Evolutionary conservation across 2,797 vertebrate genomes (phyloP), one percentile per base, ranked within the genome.

Genomic region (Fringilla coelebs): DNA sequence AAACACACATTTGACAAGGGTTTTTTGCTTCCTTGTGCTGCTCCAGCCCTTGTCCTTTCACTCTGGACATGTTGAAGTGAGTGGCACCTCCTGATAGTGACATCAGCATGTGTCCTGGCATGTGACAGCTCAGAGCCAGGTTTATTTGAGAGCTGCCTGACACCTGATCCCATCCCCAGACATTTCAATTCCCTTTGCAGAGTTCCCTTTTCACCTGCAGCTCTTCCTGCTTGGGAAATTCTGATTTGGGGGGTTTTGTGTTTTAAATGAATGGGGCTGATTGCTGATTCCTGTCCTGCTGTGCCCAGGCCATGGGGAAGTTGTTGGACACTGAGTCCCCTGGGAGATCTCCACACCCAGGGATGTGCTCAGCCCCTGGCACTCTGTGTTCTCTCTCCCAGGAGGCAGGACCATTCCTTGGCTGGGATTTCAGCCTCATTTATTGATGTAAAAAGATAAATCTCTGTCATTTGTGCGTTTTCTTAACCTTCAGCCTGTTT

Each of bases 61-160:
- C 68, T 81, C 9, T 8, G 70, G 11, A 9, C 1, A 2, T 31
- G 21, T 16, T n/a, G 25, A 32, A 15, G 48, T 61, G 78, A 52
- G 52, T 17, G 72, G 6, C 61, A 8, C 63, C 74, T 74, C 7
- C 67, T 28, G 78, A 14, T 6, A 19, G 52, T 13, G 81, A 10
- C 45, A 17, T 2, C 85, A 16, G 0, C 0, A 0, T 24, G 54
- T 57, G 82, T 43, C 61, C 71, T 75, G 62, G 70, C 61, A 1
- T 41, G 40, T 75, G 80, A 13, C 73, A 74, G 68, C 48, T 49
- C 83, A 7, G 6, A 79, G 77, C 52, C 40, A 2, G 60, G 12
- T 29, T 73, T 7, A 1, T 40, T 21, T 67, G 63, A 84, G 77
- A 85, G 52, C 74, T 82, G 45, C 74, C 28, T 46, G 78, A 34